Percentiles rank a stretch among this genome's conserved stretches.
Conservation (phyloP, 2,797 vertebrate genomes). For the Podargus strigoides region DNA sequence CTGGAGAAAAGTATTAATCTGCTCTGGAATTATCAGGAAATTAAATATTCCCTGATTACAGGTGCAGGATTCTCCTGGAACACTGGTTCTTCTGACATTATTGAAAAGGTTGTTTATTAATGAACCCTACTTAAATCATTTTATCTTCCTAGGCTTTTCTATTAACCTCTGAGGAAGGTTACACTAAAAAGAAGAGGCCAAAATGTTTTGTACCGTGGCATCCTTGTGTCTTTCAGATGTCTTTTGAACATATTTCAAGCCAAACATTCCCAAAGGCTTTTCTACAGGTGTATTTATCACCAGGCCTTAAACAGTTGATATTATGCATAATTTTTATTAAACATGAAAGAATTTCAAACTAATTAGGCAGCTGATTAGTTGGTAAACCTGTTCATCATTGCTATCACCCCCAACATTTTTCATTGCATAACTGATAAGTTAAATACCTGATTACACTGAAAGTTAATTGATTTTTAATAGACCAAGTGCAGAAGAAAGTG, state of each 20-base stretch:
- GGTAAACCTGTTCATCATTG: conserved; percentile 40
- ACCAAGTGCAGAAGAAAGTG: neutral
- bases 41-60: neutral
- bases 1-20: neutral
- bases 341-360: conserved; percentile 42
- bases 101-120: neutral
- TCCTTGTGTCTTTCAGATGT: neutral
- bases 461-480: conserved; percentile 59
- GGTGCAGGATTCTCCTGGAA: neutral
- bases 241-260: neutral
- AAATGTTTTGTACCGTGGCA: neutral
- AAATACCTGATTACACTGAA: conserved; percentile 44
- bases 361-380: conserved; percentile 43
- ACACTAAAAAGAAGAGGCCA: neutral
- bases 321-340: conserved; percentile 37
- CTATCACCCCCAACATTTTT: conserved; percentile 42
- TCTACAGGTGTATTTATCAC: neutral
- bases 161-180: neutral
- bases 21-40: neutral
- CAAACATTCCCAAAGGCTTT: neutral
- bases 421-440: conserved; percentile 27
- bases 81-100: neutral
- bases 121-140: neutral
- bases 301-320: neutral
- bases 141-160: neutral